Evolutionary conservation across 2,888 invertebrate species (phyloP), one percentile per base, ranked within the genome.

Genomic region (Cheilosia vulpina): DNA sequence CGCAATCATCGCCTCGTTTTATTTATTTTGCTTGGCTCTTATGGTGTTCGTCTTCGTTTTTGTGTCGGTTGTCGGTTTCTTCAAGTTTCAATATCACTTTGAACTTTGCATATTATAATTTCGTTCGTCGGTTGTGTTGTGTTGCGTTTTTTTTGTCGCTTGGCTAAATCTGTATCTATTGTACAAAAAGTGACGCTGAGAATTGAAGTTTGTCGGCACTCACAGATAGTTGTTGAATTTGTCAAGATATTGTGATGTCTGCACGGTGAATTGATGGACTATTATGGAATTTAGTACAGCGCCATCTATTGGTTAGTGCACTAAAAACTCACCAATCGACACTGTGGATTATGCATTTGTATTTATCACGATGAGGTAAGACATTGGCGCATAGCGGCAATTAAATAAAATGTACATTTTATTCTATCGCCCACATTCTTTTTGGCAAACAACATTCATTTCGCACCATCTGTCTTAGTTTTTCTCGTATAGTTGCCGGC

Each of bases 281-380:
- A 21, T 45, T 47, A 66, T 72, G 71, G 71, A 77, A 60, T 50
- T 50, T 73, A 21, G 45, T 21, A n/a, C 65, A 71, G 71, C 60
- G 79, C 75, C 84, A 84, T 84, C 84, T 76, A n/a, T 73, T 41
- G 63, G 45, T 19, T 65, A 21, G 27, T 55, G 31, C 21, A 21
- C 9, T 15, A 38, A 11, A 50, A 50, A 38, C 15, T 17, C 41
- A n/a, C 43, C 57, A 50, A 66, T 27, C 38, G 27, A 38, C 55
- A 21, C 24, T 55, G 57, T 83, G 83, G 83, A 84, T 65, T 79
- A 58, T 41, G 50, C 50, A 53, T 50, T 50, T 43, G 53, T 63
- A 72, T 82, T 72, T 71, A 69, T 57, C 69, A 69, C 15, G 58
- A 76, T 82, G 82, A 82, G 82, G 82, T 82, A 82, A 82, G 82